Base-by-base conservation (phyloP, 2,888 invertebrate genomes). In the Caenorhabditis becei region DNA sequence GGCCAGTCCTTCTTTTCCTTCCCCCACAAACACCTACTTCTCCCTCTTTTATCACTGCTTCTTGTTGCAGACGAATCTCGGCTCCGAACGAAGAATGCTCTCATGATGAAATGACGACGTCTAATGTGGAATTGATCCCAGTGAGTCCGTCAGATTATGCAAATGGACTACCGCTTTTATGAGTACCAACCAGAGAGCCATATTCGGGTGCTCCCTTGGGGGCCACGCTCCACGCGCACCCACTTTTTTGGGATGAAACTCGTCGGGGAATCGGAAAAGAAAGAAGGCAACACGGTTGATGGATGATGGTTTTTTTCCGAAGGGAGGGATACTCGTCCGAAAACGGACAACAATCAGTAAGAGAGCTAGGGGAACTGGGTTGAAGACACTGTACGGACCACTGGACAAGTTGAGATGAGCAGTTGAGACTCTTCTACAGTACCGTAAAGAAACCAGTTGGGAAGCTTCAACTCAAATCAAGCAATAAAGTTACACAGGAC, bases 101-200 rank as follows among this genome's bases (percentile, higher is more conserved):
- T 37, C 24, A 24, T 24, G 28, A 51, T 44, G 47, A 65, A 58
- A 75, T 67, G 75, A 75, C 75, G 66, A 75, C 75, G 65, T 63
- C 77, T 53, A 78, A 78, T 65, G 61, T 63, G 44, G 77, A 78
- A 54, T 65, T 78, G 65, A 78, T 78, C 49, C 77, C 77, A 70
- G 77, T 78, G 24, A 78, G 77, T 78, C 24, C 16, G 37, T 75
- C 49, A 69, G 77, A 77, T 75, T 75, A 75, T 75, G 75, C 75
- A 75, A 75, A 75, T 75, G 49, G 65, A 66, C 66, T 74, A 58
- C 51, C 53, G 28, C 41, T 75, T 75, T 75, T 75, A 75, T 75
- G 66, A 75, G 75, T 66, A 66, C 66, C 51, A 53, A n/a, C 18
- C 16, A 28, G 5, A 14, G 47, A 18, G 18, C 2, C 32, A 18